Evolutionary conservation across 1,140 invertebrate species (phyloP).

Genomic region (Hyphantria cunea): DNA sequence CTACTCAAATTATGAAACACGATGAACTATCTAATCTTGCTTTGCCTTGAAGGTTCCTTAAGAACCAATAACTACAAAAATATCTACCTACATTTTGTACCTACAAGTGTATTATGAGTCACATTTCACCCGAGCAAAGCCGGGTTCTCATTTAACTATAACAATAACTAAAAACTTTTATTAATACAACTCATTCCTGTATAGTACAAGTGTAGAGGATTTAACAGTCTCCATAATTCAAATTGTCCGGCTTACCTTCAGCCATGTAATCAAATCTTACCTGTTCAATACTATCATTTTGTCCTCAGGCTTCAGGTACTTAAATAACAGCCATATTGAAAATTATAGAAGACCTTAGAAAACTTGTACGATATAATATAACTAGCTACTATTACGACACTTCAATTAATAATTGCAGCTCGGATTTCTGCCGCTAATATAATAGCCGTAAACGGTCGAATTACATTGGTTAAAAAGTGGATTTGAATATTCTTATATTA

Average conservation of each 20-base stretch:
- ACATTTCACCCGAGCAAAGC: slow-evolving; percentile 1
- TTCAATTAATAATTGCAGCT: slow-evolving; percentile 35
- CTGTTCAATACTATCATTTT: no score
- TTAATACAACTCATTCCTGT: no score
- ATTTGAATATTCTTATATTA: slow-evolving; percentile 25
- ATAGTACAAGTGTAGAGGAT: no score
- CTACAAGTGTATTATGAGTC: background rate
- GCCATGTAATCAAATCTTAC: no score
- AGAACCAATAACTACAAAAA: background rate
- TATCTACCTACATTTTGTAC: slow-evolving; percentile 2
- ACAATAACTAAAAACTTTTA: no score
- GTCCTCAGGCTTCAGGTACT: no score
- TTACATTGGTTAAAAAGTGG: slow-evolving; percentile 35
- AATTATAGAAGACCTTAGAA: background rate
- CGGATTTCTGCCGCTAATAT: slow-evolving; percentile 39
- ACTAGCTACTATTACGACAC: slow-evolving; percentile 34
- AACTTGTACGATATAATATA: slow-evolving; percentile 22
- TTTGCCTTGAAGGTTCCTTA: background rate
- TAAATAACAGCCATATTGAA: no score
- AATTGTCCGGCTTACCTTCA: no score
- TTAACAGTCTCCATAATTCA: no score
- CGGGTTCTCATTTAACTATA: no score
- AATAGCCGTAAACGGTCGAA: slow-evolving; percentile 41
- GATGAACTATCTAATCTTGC: slow-evolving; percentile 12
- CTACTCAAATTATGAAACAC: slow-evolving; percentile 29